Conservation (phyloP, 2,888 invertebrate genomes). For the Mycalesis mineus region DNA sequence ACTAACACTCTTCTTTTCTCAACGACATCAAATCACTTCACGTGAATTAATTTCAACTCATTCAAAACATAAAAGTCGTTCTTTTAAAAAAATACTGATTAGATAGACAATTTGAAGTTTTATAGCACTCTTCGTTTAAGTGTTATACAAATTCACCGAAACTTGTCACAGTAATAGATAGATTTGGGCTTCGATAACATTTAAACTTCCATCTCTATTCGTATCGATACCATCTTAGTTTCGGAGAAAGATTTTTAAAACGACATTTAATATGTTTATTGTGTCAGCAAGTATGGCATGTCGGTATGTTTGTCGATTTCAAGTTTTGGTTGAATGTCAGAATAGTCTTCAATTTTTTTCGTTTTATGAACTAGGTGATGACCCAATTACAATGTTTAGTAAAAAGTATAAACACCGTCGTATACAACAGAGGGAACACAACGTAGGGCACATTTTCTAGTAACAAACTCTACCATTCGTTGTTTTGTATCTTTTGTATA, state of each 20-base stretch:
- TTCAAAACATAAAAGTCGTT: too few species aligned
- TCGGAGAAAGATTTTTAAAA: slow-evolving; percentile 9
- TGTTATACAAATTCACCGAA: slow-evolving; percentile 15
- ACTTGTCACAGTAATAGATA: slow-evolving; percentile 10
- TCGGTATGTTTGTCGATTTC: slow-evolving; percentile 1
- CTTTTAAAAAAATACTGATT: neutral
- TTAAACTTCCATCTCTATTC: slow-evolving; percentile 19
- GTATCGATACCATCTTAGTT: slow-evolving; percentile 25
- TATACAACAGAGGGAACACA: too few species aligned
- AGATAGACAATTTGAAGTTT: neutral
- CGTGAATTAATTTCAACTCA: too few species aligned
- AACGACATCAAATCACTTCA: too few species aligned
- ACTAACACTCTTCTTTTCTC: too few species aligned
- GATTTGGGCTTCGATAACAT: slow-evolving; percentile 23
- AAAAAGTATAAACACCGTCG: too few species aligned
- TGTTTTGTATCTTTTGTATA: too few species aligned
- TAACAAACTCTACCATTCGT: too few species aligned
- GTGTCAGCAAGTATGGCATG: neutral
- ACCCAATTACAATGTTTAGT: too few species aligned
- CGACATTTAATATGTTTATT: slow-evolving; percentile 5
- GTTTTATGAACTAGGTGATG: too few species aligned
- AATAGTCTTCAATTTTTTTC: neutral
- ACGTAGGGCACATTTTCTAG: too few species aligned
- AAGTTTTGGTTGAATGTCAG: neutral
- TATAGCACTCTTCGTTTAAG: neutral